A percentile compares a stretch with the other conserved stretches of the same genome.
phyloP scores from a whole-genome alignment of 2,797 vertebrate species.

The Melanitta fusca region DNA sequence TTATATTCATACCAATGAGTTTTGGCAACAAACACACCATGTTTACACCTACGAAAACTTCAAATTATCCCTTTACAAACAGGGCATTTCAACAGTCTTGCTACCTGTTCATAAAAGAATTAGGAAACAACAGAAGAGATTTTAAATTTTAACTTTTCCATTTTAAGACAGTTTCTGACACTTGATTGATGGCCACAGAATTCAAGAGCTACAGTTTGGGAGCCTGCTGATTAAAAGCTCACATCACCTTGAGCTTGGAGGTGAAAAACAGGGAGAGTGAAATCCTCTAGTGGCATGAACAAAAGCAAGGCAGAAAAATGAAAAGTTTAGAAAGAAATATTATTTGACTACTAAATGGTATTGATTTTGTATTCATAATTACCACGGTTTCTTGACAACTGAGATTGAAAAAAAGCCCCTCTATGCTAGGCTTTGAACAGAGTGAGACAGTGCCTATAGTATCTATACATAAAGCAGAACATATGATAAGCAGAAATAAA shows the following conservation, averaged over 20 bases:
- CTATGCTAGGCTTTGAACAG: not conserved
- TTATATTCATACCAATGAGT: not conserved
- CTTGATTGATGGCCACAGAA: not conserved
- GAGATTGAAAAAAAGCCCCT: not conserved
- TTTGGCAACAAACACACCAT: not conserved
- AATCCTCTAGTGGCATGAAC: not conserved
- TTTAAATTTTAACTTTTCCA: slow-evolving; percentile 6
- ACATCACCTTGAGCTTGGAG: not conserved
- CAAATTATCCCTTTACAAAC: not conserved
- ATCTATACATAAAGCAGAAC: not conserved
- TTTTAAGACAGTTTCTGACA: slow-evolving; percentile 5
- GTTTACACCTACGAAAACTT: not conserved
- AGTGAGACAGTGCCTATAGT: fast-evolving
- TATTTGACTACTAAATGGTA: not conserved
- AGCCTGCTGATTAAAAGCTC: slow-evolving; percentile 30
- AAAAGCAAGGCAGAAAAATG: not conserved
- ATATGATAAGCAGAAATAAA: not conserved
- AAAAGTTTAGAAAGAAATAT: not conserved
- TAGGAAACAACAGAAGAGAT: not conserved
- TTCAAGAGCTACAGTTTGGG: not conserved
- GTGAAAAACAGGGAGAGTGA: not conserved
- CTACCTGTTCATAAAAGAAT: not conserved
- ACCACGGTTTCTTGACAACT: not conserved
- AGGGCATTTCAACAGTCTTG: not conserved
- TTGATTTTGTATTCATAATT: not conserved